Evolutionary conservation across 2,888 invertebrate species (phyloP).

Genomic region (Argyresthia albistria): DNA sequence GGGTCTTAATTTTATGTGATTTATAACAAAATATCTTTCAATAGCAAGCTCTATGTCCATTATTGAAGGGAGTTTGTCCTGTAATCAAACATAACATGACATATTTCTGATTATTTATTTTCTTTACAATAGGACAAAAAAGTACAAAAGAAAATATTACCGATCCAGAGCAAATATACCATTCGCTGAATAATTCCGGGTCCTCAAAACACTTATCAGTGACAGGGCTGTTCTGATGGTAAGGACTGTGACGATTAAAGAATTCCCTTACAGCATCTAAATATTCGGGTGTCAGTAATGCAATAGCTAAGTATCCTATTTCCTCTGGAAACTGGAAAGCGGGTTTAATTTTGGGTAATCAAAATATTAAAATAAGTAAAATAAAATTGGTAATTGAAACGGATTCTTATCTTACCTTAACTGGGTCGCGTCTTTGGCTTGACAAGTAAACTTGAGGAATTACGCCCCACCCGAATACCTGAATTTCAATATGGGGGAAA

Average conservation of each 20-base stretch:
- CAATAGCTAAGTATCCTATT: conserved; percentile 63
- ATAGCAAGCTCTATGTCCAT: conserved; percentile 75
- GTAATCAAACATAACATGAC: conserved; percentile 13
- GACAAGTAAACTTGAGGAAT: conserved; percentile 72
- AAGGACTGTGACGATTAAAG: conserved; percentile 21
- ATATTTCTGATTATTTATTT: background rate
- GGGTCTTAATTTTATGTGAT: conserved; percentile 51
- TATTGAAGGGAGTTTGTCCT: conserved; percentile 63
- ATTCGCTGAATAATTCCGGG: conserved; percentile 34
- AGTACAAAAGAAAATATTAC: conserved; percentile 19
- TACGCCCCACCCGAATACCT: conserved; percentile 70
- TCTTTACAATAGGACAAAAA: background rate
- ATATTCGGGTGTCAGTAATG: conserved; percentile 44
- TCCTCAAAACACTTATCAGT: conserved; percentile 55
- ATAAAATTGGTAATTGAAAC: too few species aligned
- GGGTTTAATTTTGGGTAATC: too few species aligned
- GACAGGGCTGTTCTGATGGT: conserved; percentile 33
- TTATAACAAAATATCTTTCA: conserved; percentile 64
- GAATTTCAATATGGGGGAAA: conserved; percentile 62
- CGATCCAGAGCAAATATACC: conserved; percentile 53
- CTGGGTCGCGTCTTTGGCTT: conserved; percentile 47
- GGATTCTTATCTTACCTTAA: conserved; percentile 20
- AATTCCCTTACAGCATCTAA: conserved; percentile 42
- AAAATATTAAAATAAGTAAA: too few species aligned
- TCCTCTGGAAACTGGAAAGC: conserved; percentile 19